Conservation (phyloP, 2,888 invertebrate genomes). For the Aspidapion aeneum region DNA sequence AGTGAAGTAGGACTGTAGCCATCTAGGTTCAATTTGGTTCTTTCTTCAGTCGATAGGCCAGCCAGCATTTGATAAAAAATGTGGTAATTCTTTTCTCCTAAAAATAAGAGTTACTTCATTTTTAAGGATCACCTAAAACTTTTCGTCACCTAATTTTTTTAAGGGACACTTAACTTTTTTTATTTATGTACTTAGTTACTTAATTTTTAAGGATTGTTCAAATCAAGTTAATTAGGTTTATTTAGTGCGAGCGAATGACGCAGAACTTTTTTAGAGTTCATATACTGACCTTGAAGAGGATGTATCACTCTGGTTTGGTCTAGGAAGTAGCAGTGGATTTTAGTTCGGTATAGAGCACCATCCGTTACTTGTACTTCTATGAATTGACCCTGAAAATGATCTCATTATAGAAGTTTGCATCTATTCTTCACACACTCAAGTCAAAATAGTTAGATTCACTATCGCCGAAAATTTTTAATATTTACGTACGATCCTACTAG, state of each 20-base stretch:
- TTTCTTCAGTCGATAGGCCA: slow-evolving; percentile 82
- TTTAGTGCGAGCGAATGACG: no score
- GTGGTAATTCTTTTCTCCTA: slow-evolving; percentile 85
- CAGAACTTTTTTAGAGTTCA: no score
- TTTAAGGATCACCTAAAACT: no score
- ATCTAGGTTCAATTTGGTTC: slow-evolving; percentile 82
- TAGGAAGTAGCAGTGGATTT: slow-evolving; percentile 94
- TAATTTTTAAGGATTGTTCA: no score
- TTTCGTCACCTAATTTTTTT: no score
- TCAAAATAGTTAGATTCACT: no score
- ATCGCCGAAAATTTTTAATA: no score
- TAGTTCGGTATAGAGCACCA: slow-evolving; percentile 90
- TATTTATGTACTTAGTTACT: no score
- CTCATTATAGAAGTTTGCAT: no score
- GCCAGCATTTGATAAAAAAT: slow-evolving; percentile 96
- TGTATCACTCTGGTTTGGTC: slow-evolving; percentile 90
- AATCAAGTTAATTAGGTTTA: background rate
- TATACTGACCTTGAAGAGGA: slow-evolving; percentile 56
- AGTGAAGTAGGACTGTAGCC: slow-evolving; percentile 80
- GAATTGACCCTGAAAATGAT: slow-evolving; percentile 91
- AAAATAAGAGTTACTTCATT: slow-evolving; percentile 50
- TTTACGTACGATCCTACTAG: slow-evolving; percentile 80
- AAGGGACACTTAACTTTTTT: no score
- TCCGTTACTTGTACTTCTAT: slow-evolving; percentile 96
- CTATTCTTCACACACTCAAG: no score